Evolutionary conservation across 2,888 invertebrate genomes (phyloP), one percentile per base, ranked within the genome.

Genomic region (Pegoplata infirma): DNA sequence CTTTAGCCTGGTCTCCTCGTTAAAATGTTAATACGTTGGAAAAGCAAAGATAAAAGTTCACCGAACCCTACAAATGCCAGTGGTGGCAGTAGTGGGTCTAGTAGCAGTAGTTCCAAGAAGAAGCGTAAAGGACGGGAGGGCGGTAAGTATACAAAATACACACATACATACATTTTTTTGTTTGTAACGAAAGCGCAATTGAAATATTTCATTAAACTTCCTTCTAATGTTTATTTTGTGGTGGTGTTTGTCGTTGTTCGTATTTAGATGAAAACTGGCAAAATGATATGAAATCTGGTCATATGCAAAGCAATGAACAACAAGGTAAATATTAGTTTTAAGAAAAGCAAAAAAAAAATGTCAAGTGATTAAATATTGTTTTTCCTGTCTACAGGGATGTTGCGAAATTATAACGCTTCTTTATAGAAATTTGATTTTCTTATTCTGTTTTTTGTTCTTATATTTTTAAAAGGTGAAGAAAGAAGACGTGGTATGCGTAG

Each of bases 51-150:
- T 90, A 95, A 95, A 90, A 90, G 90, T 86, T 91, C 93, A 82
- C 92, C 94, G 86, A 94, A 94, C 83, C 90, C 91, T 75, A 90
- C 90, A 71, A 90, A 90, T 51, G 23, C 58, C 68, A 76, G 75
- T 69, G 80, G 88, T 81, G 61, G 81, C 67, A 67, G 90, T 58
- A 90, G 91, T 55, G 59, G 76, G 5, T 51, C 55, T 67, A 89
- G 90, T 72, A 90, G 91, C 80, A 89, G 90, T 55, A 91, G 93
- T 74, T 93, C 93, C 74, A 96, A 96, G 90, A 96, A 95, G 91
- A 96, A 96, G 88, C 91, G 96, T 84, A 96, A 96, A 90, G 96
- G 95, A 84, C 92, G 95, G 84, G 96, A 96, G 86, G 95, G 94
- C 91, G 94, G 94, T 94, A 91, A 91, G 81, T 82, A 75, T n/a